A percentile compares a stretch with the other conserved stretches of the same genome.
These are phyloP conservation scores for Grus americana DNA, from an alignment of 2,113 vertebrate genomes.

Conservation along the genomic window DNA sequence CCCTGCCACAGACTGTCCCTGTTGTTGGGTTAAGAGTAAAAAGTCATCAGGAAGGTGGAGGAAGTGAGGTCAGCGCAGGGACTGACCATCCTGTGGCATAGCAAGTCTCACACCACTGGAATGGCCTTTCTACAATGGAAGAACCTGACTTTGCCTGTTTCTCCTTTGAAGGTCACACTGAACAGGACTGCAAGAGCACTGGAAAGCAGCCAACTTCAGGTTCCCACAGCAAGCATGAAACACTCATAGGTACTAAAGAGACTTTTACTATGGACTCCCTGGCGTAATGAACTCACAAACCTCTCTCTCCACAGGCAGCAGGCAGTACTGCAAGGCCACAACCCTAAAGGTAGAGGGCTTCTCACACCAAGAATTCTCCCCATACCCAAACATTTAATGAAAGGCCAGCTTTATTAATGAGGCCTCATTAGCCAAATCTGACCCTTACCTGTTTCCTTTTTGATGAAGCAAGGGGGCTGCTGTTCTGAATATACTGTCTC, in stretches of 20 bases:
- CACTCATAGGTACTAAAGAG: background rate
- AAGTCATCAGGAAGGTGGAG: background rate
- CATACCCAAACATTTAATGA: background rate
- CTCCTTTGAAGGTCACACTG: background rate
- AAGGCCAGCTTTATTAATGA: background rate
- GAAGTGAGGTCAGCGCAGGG: background rate
- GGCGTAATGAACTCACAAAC: background rate
- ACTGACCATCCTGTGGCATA: background rate
- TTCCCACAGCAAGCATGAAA: background rate
- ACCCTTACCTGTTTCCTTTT: background rate
- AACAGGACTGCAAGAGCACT: background rate
- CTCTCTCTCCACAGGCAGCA: background rate
- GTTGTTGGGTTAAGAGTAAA: background rate
- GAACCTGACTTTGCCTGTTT: background rate
- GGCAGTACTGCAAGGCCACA: background rate
- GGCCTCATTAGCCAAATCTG: background rate
- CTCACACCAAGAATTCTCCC: background rate
- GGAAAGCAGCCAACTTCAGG: background rate
- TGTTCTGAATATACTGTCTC: background rate
- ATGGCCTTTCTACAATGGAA: background rate
- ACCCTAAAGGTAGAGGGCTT: background rate
- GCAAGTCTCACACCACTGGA: background rate
- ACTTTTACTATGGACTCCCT: background rate
- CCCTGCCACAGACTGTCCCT: background rate
- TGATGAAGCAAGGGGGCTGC: background rate